Evolutionary conservation across 2,888 invertebrate genomes (phyloP), one percentile per base, ranked within the genome.

Genomic region (Apantesis nais): DNA sequence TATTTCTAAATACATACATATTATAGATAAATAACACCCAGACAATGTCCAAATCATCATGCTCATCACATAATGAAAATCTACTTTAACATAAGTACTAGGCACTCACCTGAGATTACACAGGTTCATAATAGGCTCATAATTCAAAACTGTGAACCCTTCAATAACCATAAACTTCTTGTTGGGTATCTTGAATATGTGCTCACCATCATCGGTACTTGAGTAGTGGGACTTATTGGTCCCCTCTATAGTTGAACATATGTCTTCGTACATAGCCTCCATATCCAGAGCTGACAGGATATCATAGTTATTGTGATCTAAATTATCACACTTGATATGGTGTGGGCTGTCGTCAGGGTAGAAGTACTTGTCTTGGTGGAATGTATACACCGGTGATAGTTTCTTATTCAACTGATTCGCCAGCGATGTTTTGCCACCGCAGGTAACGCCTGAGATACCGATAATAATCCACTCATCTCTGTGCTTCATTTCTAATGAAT

Each of bases 371-470:
- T 98, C 98, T 89, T 98, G 98, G 74, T 96, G 95, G 62, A 98
- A 93, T 0, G 97, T 75, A 70, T 93, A 90, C 0, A 92, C 93
- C 0, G 96, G 95, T 0, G 94, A 88, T 2, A 96, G 88, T 41
- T 77, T 85, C 0, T 91, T 85, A 9, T 88, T 90, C 29, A 98
- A 85, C 71, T 92, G 92, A 68, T 94, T 95, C 0, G 97, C 96
- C 55, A 98, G 86, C 0, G 97, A 97, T 0, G 98, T 97, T 92
- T 98, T 98, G 0, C 98, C 98, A 31, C 98, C 97, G 84, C 97
- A 97, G 0, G 98, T 98, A 2, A 97, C 97, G 1, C 98, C 90
- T 0, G 97, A 96, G 77, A 98, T 96, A 12, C 97, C 98, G 72
- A 95, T 84, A 81, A 96, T 88, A 84, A 96, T 74, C 92, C 92